phyloP scores from a whole-genome alignment of 2,113 vertebrate species.

The Otis tarda region DNA sequence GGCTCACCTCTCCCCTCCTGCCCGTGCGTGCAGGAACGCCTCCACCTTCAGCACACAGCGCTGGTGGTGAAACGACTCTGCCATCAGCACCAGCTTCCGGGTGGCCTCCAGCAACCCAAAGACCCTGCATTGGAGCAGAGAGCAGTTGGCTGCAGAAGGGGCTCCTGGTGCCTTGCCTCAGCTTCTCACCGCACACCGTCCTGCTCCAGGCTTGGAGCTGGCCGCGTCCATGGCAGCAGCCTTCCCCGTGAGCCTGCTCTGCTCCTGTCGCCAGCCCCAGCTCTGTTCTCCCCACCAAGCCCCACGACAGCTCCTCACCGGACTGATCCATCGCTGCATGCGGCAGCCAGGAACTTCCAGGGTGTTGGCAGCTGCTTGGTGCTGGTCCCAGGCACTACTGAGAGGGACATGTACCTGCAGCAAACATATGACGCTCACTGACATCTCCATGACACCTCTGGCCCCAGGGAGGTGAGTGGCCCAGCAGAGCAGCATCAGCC shows the following conservation, averaged over 20 bases:
- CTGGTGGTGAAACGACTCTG: constrained; percentile 89
- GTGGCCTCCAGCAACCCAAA: constrained; percentile 80
- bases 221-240: accelerated
- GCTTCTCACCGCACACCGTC: accelerated
- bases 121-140: constrained; percentile 71
- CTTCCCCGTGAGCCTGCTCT: not conserved
- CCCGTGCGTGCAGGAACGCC: constrained; percentile 59
- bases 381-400: constrained; percentile 65
- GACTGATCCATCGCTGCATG: constrained; percentile 92
- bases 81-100: constrained; percentile 79
- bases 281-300: not conserved
- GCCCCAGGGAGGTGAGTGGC: accelerated
- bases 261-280: not conserved
- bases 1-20: constrained; percentile 76
- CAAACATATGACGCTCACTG: not conserved
- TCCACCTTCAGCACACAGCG: constrained; percentile 92
- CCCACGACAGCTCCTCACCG: constrained; percentile 70
- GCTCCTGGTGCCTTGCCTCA: not conserved
- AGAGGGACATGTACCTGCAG: constrained; percentile 89
- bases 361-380: not conserved
- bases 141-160: not conserved
- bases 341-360: constrained; percentile 80
- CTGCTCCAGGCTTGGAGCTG: not conserved
- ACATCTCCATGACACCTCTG: accelerated
- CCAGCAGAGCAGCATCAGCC: not conserved